phyloP scores from a whole-genome alignment of 2,888 invertebrate species.

The Spisula solida region DNA sequence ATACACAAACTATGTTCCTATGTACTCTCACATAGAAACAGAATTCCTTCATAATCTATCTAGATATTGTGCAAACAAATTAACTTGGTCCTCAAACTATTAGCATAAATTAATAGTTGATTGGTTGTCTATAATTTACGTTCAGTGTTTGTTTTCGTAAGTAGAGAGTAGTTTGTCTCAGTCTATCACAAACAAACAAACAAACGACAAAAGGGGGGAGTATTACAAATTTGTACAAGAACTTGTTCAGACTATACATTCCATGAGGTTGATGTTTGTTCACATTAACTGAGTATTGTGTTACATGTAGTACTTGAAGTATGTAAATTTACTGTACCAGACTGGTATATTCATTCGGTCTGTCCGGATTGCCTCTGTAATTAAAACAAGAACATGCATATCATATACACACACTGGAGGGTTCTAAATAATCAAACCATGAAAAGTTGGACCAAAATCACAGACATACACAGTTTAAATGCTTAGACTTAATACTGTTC shows the following conservation, averaged over 20 bases:
- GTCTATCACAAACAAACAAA: background rate
- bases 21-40: background rate
- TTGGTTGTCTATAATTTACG: background rate
- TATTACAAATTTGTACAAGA: no score
- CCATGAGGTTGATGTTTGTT: background rate
- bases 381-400: background rate
- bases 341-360: constrained; percentile 57
- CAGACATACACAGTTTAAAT: no score
- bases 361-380: constrained; percentile 51
- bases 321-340: constrained; percentile 14
- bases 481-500: no score
- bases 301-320: background rate
- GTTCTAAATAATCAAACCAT: background rate
- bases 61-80: no score
- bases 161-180: background rate
- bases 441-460: no score
- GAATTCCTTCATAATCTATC: background rate
- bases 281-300: background rate
- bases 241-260: no score
- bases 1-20: background rate
- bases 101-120: no score
- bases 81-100: no score
- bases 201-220: no score
- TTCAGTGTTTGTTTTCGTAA: background rate
- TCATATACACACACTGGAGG: background rate